Conservation (phyloP, 2,888 invertebrate species). For the Dasysyrphus albostriatus region DNA sequence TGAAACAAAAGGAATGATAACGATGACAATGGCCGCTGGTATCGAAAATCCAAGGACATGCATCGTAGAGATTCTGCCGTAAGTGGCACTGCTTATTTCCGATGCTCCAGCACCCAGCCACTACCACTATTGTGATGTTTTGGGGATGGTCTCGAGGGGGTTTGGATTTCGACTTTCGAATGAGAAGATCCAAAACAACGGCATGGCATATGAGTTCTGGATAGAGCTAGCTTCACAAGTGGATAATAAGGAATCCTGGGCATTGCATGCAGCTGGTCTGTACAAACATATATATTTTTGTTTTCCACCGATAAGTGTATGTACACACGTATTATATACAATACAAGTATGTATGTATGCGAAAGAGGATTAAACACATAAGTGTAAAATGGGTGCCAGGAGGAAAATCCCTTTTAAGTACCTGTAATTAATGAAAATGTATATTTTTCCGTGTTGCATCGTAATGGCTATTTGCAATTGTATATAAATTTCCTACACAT, state of each 20-base stretch:
- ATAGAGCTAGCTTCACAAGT: not conserved
- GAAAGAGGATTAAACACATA: slow-evolving; percentile 57
- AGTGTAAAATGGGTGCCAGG: slow-evolving; percentile 55
- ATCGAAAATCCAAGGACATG: slow-evolving; percentile 69
- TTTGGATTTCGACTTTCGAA: not conserved
- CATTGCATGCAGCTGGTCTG: slow-evolving; percentile 34
- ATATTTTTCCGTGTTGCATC: slow-evolving; percentile 40
- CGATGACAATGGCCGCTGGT: slow-evolving; percentile 59
- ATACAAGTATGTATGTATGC: not conserved
- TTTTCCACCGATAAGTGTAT: not conserved
- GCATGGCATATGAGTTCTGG: slow-evolving; percentile 10
- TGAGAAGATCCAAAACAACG: not conserved
- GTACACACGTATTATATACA: not conserved
- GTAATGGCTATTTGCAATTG: slow-evolving; percentile 20
- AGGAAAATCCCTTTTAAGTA: slow-evolving; percentile 68
- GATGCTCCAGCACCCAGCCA: not conserved
- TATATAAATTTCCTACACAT: not conserved
- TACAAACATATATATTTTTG: slow-evolving; percentile 23
- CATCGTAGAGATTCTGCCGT: slow-evolving; percentile 39
- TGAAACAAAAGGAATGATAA: slow-evolving; percentile 61
- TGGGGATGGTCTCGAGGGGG: not conserved
- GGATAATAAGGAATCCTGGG: slow-evolving; percentile 15
- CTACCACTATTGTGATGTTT: not conserved
- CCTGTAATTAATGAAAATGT: slow-evolving; percentile 74
- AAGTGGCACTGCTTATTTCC: slow-evolving; percentile 14